phyloP scores from a whole-genome alignment of 2,797 vertebrate genomes.

The Rachycentron canadum region DNA sequence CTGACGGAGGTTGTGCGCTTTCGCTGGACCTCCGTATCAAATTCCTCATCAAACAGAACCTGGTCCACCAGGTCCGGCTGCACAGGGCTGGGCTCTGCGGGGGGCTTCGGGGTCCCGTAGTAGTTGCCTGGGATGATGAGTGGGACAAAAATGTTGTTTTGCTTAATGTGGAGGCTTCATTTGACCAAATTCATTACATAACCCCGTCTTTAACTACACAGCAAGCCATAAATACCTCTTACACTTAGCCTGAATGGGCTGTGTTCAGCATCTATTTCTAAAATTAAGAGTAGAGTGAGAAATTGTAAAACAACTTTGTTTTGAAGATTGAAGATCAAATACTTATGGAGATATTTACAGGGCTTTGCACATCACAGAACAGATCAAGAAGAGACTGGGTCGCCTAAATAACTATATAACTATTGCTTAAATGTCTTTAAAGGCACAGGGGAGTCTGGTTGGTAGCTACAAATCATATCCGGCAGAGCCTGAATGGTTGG shows the following conservation, averaged over 20 bases:
- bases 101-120: slow-evolving; percentile 97
- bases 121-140: slow-evolving; percentile 89
- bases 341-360: slow-evolving; percentile 9
- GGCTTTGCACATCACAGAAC: background rate
- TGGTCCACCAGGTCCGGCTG: slow-evolving; percentile 97
- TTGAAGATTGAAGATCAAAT: slow-evolving; percentile 4
- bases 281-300: background rate
- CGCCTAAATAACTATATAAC: too few relatives aligned
- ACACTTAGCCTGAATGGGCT: background rate
- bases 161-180: background rate
- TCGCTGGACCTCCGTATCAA: slow-evolving; percentile 93
- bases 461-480: slow-evolving; percentile 44
- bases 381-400: slow-evolving; percentile 14
- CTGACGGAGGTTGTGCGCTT: slow-evolving; percentile 98
- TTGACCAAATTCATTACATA: background rate
- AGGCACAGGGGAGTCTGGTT: slow-evolving; percentile 8
- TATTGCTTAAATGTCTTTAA: slow-evolving; percentile 19
- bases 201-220: background rate
- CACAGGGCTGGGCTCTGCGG: slow-evolving; percentile 95
- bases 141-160: slow-evolving; percentile 1
- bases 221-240: background rate
- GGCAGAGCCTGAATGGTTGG: slow-evolving; percentile 17
- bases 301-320: background rate
- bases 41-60: slow-evolving; percentile 97
- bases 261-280: background rate